Percentiles rank a stretch among this genome's conserved stretches.
These are phyloP conservation scores for Deroplatys truncata DNA, from an alignment of 2,888 invertebrate genomes.

Conservation along the genomic window DNA sequence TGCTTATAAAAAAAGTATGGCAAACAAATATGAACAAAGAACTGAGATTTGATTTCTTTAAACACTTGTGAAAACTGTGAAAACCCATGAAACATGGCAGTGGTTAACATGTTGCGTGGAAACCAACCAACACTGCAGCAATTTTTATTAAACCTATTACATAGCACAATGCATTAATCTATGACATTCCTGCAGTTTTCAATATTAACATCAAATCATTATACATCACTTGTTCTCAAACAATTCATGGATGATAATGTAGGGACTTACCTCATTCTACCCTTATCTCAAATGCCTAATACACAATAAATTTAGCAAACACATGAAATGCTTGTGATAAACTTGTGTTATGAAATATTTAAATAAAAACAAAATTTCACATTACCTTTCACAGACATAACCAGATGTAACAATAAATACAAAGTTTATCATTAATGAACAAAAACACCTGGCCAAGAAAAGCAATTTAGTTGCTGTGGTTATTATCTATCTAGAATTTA, in stretches of 20 bases:
- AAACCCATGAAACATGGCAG: background rate
- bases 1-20: no score
- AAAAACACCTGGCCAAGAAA: background rate
- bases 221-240: background rate
- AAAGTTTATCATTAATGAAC: background rate
- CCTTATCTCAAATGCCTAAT: background rate
- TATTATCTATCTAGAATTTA: background rate
- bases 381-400: background rate
- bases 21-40: no score
- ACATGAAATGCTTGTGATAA: background rate
- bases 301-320: background rate
- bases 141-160: background rate
- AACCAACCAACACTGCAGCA: background rate
- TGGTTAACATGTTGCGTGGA: background rate
- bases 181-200: background rate
- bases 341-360: background rate
- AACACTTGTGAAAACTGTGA: background rate
- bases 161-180: background rate
- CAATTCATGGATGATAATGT: background rate
- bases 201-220: background rate
- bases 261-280: background rate
- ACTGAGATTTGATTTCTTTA: no score
- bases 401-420: background rate
- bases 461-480: background rate
- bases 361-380: background rate